phyloP scores from a whole-genome alignment of 2,113 vertebrate genomes.

The Nerophis ophidion region DNA sequence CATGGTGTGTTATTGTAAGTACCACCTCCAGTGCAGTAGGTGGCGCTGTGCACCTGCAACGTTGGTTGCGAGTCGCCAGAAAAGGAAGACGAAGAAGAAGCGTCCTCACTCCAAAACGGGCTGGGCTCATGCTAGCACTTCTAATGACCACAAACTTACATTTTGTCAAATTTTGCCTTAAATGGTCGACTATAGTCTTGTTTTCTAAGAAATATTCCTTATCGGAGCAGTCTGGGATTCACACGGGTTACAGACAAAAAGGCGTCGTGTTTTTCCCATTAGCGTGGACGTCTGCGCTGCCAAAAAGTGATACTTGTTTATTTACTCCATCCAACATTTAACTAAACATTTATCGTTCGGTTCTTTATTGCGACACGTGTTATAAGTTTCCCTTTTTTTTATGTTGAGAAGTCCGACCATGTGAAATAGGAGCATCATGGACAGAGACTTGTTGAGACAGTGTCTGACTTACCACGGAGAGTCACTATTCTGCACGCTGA shows the following conservation, averaged over 20 bases:
- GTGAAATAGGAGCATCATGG: conserved; percentile 69
- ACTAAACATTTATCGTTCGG: too few relatives aligned
- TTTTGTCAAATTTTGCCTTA: not conserved
- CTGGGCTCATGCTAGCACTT: too few relatives aligned
- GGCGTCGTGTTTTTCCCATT: not conserved
- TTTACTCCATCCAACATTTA: not conserved
- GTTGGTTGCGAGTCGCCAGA: too few relatives aligned
- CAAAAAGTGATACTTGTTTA: not conserved
- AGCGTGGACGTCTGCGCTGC: not conserved
- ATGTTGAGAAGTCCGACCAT: conserved; percentile 2
- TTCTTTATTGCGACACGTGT: not conserved
- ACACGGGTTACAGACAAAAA: not conserved
- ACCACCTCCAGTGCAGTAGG: too few relatives aligned
- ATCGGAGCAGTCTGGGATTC: not conserved
- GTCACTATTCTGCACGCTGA: conserved; percentile 77
- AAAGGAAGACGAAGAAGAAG: too few relatives aligned
- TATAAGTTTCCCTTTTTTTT: not conserved
- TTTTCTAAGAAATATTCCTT: not conserved
- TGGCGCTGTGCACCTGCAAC: too few relatives aligned
- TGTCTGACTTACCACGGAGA: conserved; percentile 80
- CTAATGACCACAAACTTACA: not conserved
- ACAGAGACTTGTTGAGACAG: conserved; percentile 84
- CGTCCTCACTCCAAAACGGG: not conserved
- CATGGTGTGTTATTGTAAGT: too few relatives aligned
- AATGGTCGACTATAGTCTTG: not conserved